Evolutionary conservation across 1,140 invertebrate genomes (phyloP).

Genomic region (Mizuhopecten yessoensis): DNA sequence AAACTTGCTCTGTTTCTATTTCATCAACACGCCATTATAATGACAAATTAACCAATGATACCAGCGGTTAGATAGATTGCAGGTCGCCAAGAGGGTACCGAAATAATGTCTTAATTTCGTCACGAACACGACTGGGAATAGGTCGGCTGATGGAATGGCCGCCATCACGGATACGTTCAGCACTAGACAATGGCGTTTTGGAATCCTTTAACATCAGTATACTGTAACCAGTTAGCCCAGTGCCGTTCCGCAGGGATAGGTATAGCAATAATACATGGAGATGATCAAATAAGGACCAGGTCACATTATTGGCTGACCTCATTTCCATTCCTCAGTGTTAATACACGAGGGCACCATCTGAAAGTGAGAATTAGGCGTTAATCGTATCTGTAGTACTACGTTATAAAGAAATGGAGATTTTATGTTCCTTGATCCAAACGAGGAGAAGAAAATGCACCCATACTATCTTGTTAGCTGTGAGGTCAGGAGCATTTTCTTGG

Average conservation of each 20-base stretch:
- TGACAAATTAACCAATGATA: background rate
- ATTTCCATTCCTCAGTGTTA: background rate
- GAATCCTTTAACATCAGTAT: background rate
- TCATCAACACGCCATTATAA: background rate
- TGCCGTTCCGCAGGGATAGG: background rate
- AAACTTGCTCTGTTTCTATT: background rate
- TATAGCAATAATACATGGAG: background rate
- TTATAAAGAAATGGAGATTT: background rate
- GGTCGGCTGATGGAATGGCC: background rate
- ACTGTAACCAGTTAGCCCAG: background rate
- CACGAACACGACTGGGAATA: background rate
- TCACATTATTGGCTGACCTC: background rate
- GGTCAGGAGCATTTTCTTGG: too few species aligned
- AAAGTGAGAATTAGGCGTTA: background rate
- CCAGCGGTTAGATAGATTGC: background rate
- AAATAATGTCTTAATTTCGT: slow-evolving; percentile 19
- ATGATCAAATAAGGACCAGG: background rate
- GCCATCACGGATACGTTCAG: background rate
- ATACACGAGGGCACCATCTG: background rate
- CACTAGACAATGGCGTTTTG: slow-evolving; percentile 1
- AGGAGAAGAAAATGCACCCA: background rate
- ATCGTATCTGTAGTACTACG: background rate
- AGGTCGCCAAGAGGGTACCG: background rate
- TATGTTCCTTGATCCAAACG: background rate
- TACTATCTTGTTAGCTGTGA: too few species aligned